phyloP scores from a whole-genome alignment of 1,140 invertebrate genomes.

The Chrysopa pallens region DNA sequence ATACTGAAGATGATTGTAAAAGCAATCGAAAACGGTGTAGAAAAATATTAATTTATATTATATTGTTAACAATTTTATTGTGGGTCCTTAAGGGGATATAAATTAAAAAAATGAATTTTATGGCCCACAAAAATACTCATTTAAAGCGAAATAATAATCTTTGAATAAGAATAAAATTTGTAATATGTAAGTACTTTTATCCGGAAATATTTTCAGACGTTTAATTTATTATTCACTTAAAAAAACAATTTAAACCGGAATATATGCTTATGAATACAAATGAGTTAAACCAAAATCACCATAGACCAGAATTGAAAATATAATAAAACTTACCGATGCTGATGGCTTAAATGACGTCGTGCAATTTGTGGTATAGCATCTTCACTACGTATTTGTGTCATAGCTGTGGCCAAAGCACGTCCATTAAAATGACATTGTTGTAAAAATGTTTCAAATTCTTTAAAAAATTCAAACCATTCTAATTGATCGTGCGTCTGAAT shows the following conservation, averaged over 20 bases:
- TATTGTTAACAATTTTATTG: too few species aligned
- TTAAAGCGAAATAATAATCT: too few species aligned
- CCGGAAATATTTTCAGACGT: neutral
- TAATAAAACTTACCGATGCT: slow-evolving; percentile 22
- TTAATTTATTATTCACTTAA: neutral
- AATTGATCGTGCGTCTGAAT: slow-evolving; percentile 32
- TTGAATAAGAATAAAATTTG: too few species aligned
- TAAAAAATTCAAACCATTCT: slow-evolving; percentile 43
- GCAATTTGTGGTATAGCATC: slow-evolving; percentile 24
- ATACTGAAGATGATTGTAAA: too few species aligned
- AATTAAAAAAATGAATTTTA: too few species aligned
- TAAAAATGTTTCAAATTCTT: slow-evolving; percentile 32
- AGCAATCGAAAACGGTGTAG: too few species aligned
- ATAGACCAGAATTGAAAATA: too few species aligned
- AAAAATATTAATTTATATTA: too few species aligned
- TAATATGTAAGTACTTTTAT: neutral
- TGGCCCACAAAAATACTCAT: too few species aligned
- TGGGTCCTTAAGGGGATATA: too few species aligned
- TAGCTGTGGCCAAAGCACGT: slow-evolving; percentile 25
- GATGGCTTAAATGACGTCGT: slow-evolving; percentile 30
- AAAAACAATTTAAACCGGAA: neutral
- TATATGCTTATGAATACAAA: too few species aligned
- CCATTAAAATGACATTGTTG: slow-evolving; percentile 26
- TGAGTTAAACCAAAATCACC: too few species aligned
- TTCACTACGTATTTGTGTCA: slow-evolving; percentile 29